Base-by-base conservation (phyloP, 2,113 vertebrate species). In the Hippolais icterina region DNA sequence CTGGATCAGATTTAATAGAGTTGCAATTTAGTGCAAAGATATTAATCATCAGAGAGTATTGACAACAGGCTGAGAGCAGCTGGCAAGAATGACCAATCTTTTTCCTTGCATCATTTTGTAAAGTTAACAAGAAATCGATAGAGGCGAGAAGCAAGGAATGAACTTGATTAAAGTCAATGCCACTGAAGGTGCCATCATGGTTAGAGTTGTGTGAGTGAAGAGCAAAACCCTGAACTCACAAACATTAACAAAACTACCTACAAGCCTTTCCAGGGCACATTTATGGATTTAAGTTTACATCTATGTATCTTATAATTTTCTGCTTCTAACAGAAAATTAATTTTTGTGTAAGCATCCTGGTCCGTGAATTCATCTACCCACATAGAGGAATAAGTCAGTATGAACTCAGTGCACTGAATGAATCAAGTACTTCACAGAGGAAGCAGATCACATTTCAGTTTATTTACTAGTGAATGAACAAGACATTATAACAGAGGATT, bases 101-200 rank as follows among this genome's bases (percentile, higher is more conserved):
- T 64, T 72, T 77, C 35, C 15, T 52, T 53, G 33, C 35, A 60
- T 18, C 6, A 33, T 80, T 72, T 86, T 80, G 9, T 76, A 69
- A 59, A 6, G 9, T 80, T 76, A 89, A 50, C 39, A 71, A 80
- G 46, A 83, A 64, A 76, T 63, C 71, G 15, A 18, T 42, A 60
- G 57, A 0, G 1, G 33, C 33, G 59, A 50, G 25, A 86, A 47
- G 20, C 10, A 72, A 79, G 42, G 54, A 60, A 23, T 0, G 0
- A 71, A 41, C 17, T 54, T 64, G 14, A 11, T 54, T 78, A 75
- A 82, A 82, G 8, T 9, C 44, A 42, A 15, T 39, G 21, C 16
- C 31, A 37, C 42, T 65, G 52, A 44, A 37, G 31, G 31, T 53
- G 31, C 28, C 33, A 23, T 35, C 18, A 16, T 33, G 29, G 11